phyloP scores from a whole-genome alignment of 2,113 vertebrate genomes.

The Hemiprocne comata region DNA sequence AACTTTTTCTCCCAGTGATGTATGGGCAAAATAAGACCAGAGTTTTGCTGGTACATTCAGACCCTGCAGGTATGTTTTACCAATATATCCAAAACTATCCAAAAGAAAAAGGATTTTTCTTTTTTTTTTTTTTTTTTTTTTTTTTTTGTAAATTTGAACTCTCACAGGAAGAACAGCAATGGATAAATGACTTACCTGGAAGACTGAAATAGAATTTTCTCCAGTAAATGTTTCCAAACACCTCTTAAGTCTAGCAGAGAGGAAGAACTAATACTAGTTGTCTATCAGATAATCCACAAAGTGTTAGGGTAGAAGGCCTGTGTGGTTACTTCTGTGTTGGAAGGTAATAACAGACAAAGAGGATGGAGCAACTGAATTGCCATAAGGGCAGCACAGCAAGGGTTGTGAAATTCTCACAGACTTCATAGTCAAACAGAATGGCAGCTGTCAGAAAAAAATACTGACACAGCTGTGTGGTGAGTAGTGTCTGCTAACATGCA shows the following conservation, averaged over 20 bases:
- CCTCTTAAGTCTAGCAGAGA: not conserved
- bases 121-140: too few relatives aligned
- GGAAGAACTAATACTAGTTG: not conserved
- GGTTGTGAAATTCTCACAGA: not conserved
- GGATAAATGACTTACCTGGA: not conserved
- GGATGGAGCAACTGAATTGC: not conserved
- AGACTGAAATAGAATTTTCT: not conserved
- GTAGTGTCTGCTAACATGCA: not conserved
- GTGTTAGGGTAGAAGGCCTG: not conserved
- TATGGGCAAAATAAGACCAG: not conserved
- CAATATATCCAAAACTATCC: not conserved
- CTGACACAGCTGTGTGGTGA: not conserved
- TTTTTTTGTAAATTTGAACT: not conserved
- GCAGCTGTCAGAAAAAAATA: not conserved
- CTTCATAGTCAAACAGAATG: not conserved
- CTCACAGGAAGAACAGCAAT: not conserved
- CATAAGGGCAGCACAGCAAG: not conserved
- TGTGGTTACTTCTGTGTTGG: not conserved
- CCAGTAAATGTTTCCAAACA: not conserved
- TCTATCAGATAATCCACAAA: not conserved
- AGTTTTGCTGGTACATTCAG: not conserved
- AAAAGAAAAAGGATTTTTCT: not conserved
- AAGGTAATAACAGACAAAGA: not conserved
- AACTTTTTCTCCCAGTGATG: not conserved
- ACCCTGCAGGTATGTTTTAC: not conserved